Percentiles rank a stretch among this genome's conserved stretches.
These are phyloP conservation scores for Oriolus oriolus DNA, from an alignment of 2,113 vertebrate species.

Conservation along the genomic window DNA sequence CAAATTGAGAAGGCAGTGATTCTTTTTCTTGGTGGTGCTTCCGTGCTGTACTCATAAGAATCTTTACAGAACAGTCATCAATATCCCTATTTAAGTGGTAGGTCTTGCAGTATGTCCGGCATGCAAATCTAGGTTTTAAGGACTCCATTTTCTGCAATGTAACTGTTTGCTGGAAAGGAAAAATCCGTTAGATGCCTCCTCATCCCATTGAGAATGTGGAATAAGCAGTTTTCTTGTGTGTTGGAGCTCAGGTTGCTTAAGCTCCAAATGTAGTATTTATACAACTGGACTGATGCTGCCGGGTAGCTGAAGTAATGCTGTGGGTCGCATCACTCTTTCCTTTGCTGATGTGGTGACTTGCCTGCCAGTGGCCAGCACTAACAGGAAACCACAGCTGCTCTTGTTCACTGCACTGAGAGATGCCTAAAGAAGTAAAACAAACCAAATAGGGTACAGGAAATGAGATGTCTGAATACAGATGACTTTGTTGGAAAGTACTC, in stretches of 20 bases:
- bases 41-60: neutral
- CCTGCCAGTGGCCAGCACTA: neutral
- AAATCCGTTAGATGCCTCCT: neutral
- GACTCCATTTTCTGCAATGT: neutral
- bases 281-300: neutral
- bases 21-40: neutral
- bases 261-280: neutral
- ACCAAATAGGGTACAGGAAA: conserved; percentile 13
- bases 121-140: neutral
- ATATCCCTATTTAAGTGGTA: neutral
- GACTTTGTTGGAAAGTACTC: neutral
- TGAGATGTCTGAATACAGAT: neutral
- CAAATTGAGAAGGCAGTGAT: neutral
- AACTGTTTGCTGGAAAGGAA: neutral
- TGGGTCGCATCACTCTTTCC: neutral
- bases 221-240: neutral
- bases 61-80: neutral
- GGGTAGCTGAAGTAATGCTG: neutral
- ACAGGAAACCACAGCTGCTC: conserved; percentile 63
- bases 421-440: conserved; percentile 30
- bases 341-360: neutral
- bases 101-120: neutral
- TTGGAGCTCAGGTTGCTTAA: neutral
- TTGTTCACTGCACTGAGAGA: conserved; percentile 33
- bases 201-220: neutral